Conservation (phyloP, 2,113 vertebrate species). For the Pangasianodon hypophthalmus region DNA sequence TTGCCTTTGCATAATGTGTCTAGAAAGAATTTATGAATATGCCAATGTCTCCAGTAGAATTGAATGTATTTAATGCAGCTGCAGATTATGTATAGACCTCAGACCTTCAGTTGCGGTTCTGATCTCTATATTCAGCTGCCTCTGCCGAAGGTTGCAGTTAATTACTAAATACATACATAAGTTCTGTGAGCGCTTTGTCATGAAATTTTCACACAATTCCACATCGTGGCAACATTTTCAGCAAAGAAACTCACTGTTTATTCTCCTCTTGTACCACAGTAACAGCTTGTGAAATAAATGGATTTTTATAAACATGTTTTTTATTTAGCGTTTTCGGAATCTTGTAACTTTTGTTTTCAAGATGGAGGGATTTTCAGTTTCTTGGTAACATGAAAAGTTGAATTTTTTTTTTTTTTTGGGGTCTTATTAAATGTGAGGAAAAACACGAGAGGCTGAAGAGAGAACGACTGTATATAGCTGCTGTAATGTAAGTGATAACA, state of each 20-base stretch:
- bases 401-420: background rate
- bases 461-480: background rate
- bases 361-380: background rate
- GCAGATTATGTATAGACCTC: background rate
- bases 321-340: background rate
- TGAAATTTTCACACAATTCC: background rate
- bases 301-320: too few species aligned
- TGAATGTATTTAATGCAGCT: background rate
- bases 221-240: too few species aligned
- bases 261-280: background rate
- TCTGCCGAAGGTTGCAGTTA: background rate
- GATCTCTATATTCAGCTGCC: background rate
- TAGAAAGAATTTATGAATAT: background rate
- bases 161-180: background rate
- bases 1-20: background rate
- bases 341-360: background rate
- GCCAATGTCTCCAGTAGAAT: background rate
- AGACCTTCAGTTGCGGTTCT: background rate
- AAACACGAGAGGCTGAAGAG: background rate
- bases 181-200: background rate
- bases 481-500: background rate
- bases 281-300: background rate
- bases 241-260: background rate
- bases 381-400: background rate
- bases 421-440: background rate